Conservation (phyloP, 2,888 invertebrate species). For the Hydriomena furcata region DNA sequence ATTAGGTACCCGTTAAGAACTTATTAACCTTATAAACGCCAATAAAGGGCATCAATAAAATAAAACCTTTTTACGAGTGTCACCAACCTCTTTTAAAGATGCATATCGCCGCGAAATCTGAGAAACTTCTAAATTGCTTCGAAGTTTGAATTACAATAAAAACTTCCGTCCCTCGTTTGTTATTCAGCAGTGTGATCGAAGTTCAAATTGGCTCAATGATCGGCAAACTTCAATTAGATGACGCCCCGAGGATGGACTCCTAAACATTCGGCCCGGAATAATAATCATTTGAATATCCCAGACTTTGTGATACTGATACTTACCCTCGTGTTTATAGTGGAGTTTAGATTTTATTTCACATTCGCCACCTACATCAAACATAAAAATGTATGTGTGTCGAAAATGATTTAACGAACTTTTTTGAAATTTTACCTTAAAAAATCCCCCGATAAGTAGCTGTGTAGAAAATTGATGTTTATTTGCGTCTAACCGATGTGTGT, state of each 20-base stretch:
- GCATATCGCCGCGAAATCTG: conserved; percentile 32
- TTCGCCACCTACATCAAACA: too few species aligned
- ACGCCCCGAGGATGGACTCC: conserved; percentile 26
- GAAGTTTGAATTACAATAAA: conserved; percentile 27
- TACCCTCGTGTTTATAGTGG: too few species aligned
- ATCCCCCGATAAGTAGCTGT: too few species aligned
- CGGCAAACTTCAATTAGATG: conserved; percentile 33
- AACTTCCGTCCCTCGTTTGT: conserved; percentile 31
- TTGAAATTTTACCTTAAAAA: too few species aligned
- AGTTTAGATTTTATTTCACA: too few species aligned
- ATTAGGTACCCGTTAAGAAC: too few species aligned
- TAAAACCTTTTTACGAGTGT: conserved; percentile 20
- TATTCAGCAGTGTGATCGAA: conserved; percentile 35
- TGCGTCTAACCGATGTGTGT: too few species aligned
- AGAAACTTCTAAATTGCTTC: conserved; percentile 30
- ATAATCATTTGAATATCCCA: conserved; percentile 29
- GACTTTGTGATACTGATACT: conserved; percentile 21
- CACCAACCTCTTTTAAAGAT: conserved; percentile 29
- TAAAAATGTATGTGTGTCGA: too few species aligned
- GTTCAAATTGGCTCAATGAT: conserved; percentile 37
- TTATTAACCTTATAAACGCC: too few species aligned
- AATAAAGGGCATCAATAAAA: conserved; percentile 9
- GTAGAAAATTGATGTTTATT: too few species aligned
- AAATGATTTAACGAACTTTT: too few species aligned
- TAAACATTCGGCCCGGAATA: conserved; percentile 24